These are phyloP conservation scores for Brachyrhaphis roseni DNA, from an alignment of 2,797 vertebrate species.

Conservation along the genomic window DNA sequence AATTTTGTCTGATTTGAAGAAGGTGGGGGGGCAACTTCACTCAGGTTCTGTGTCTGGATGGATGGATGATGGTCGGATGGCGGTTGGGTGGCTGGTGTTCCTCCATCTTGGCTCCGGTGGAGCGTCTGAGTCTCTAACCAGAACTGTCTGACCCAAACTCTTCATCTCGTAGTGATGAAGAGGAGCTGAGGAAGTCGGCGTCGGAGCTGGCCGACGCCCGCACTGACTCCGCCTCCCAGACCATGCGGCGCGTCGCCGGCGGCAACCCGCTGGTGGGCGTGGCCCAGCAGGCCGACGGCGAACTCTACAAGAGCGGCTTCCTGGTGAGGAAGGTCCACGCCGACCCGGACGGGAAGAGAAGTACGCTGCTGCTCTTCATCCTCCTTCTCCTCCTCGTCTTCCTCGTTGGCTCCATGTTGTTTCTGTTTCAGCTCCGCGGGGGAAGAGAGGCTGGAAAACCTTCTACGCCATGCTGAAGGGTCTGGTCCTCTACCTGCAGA, in stretches of 20 bases:
- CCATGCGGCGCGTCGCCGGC: slow-evolving; percentile 89
- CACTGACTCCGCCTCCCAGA: slow-evolving; percentile 89
- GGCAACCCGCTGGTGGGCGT: slow-evolving; percentile 90
- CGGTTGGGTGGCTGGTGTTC: neutral
- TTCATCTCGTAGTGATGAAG: slow-evolving; percentile 87
- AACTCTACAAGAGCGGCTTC: slow-evolving; percentile 92
- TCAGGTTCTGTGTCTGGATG: neutral
- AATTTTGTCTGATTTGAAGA: too few relatives aligned
- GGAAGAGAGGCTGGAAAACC: slow-evolving; percentile 93
- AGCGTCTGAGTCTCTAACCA: neutral
- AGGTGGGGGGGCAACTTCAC: too few relatives aligned
- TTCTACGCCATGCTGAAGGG: slow-evolving; percentile 95
- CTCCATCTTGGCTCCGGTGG: too few relatives aligned
- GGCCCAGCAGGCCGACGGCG: slow-evolving; percentile 87
- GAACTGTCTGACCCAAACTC: neutral
- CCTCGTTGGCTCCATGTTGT: slow-evolving; percentile 1
- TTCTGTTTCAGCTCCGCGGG: slow-evolving; percentile 85
- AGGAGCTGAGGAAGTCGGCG: slow-evolving; percentile 92
- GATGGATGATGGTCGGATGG: too few relatives aligned
- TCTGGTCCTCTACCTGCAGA: slow-evolving; percentile 95
- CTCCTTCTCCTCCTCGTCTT: neutral
- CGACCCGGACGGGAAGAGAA: slow-evolving; percentile 94
- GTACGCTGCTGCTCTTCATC: slow-evolving; percentile 67
- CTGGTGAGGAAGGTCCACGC: slow-evolving; percentile 96
- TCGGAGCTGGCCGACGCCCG: slow-evolving; percentile 88